These are phyloP conservation scores for Muntiacus reevesi DNA, from an alignment of 2,113 vertebrate species.

Conservation along the genomic window DNA sequence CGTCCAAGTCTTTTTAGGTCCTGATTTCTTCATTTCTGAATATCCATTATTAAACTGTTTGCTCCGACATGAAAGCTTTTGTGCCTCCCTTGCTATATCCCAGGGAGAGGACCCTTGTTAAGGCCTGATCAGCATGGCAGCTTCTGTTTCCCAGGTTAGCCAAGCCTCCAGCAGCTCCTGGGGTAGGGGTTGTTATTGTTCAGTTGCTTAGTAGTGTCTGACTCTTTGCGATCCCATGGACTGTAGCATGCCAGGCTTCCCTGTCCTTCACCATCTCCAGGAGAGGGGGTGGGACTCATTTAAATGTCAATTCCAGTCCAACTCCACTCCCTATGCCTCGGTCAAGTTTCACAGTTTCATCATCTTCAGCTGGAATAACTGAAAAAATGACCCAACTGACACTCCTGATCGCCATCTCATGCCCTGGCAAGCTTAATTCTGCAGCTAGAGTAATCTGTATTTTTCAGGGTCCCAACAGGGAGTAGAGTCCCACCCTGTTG, in stretches of 20 bases:
- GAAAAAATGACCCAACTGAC: neutral
- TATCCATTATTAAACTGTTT: neutral
- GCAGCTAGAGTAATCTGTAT: neutral
- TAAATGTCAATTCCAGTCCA: neutral
- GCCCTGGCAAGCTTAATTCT: neutral
- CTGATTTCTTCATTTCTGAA: neutral
- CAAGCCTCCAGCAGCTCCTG: neutral
- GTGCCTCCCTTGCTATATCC: too few relatives aligned
- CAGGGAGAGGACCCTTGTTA: neutral
- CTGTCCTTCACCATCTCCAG: neutral
- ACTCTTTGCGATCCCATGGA: neutral
- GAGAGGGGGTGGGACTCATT: neutral
- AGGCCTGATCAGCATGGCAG: neutral
- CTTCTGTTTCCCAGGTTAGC: neutral
- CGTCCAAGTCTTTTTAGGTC: neutral
- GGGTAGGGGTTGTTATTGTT: neutral
- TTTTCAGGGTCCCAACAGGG: neutral
- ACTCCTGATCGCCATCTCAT: rapidly evolving
- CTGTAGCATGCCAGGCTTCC: neutral
- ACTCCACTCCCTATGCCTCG: neutral
- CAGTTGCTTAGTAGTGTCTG: neutral
- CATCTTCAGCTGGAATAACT: neutral
- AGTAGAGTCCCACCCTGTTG: neutral
- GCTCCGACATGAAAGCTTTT: neutral
- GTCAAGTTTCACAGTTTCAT: neutral